A percentile compares a stretch with the other conserved stretches of the same genome.
Evolutionary conservation across 1,140 invertebrate genomes (phyloP).

Genomic region (Bicyclus anynana): DNA sequence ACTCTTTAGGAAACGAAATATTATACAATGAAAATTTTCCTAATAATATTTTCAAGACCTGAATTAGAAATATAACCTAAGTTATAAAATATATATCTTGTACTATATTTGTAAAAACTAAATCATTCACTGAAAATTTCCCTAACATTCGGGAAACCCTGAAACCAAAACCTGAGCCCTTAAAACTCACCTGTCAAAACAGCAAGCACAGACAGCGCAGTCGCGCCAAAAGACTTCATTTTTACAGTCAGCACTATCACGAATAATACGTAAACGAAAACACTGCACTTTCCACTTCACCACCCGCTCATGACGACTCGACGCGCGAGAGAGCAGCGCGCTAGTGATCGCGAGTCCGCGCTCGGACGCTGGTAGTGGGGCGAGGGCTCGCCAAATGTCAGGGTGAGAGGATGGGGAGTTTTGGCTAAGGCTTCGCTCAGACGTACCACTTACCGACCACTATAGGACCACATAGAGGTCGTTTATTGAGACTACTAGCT

Average conservation of each 20-base stretch:
- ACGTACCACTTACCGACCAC: no score
- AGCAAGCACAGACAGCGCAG: conserved; percentile 48
- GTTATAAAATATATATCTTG: no score
- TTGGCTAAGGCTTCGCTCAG: neutral
- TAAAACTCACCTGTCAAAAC: conserved; percentile 47
- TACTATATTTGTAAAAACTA: neutral
- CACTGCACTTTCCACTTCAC: conserved; percentile 61
- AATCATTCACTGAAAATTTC: neutral
- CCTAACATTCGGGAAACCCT: neutral
- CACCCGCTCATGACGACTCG: conserved; percentile 58
- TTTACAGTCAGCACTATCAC: conserved; percentile 47
- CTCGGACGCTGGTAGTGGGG: conserved; percentile 18
- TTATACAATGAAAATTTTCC: no score
- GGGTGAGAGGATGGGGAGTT: conserved; percentile 36
- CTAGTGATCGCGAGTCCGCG: conserved; percentile 41
- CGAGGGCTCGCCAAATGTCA: conserved; percentile 47
- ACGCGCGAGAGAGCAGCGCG: conserved; percentile 61
- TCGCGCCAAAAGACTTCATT: conserved; percentile 53
- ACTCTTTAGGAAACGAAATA: no score
- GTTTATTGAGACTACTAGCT: no score
- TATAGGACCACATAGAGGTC: no score
- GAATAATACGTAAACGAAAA: conserved; percentile 37
- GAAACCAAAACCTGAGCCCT: neutral
- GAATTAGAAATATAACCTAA: no score
- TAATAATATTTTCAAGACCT: no score